Evolutionary conservation across 2,797 vertebrate species (phyloP), one percentile per base, ranked within the genome.

Genomic region (Pogonophryne albipinna): DNA sequence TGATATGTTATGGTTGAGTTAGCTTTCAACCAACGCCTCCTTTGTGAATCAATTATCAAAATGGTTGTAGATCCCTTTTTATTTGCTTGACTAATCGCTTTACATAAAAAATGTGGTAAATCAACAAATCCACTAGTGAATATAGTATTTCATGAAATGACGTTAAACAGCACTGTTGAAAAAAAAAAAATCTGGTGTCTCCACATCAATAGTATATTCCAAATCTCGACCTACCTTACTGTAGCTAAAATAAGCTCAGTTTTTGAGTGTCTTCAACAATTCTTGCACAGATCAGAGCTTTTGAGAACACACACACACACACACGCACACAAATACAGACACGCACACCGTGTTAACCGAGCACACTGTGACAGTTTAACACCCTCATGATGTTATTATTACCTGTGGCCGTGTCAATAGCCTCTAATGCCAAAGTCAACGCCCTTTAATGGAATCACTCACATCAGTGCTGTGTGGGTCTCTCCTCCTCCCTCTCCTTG

Each of bases 371-470:
- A 88, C 76, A 76, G 85, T 89, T 92, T 91, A 90, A 93, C 86
- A 88, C 82, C 83, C 86, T 90, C 82, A 77, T 90, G 86, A 85
- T 90, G 77, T 85, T 82, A 91, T 93, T 93, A 93, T 90, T 89
- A 93, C 89, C 89, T 87, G 91, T 83, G 88, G 88, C 83, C 76
- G 45, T 89, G 90, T 90, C 92, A 87, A 84, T 84, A 85, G 85
- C 83, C 78, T 75, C 60, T 85, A 89, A 91, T 89, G 84, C 86
- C 81, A 82, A 80, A 89, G 88, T 93, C 91, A 91, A 84, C 83
- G 65, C 77, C 80, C 71, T 85, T 75, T 89, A 91, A 92, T 87
- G 80, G 85, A 92, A 88, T 92, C 82, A 71, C 84, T 87, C 82
- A 71, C 63, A 82, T 83, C 71, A 76, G 72, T 56, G 53, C 76